Evolutionary conservation across 2,797 vertebrate species (phyloP), one percentile per base, ranked within the genome.

Genomic region (Pangasius sanitwongsei): DNA sequence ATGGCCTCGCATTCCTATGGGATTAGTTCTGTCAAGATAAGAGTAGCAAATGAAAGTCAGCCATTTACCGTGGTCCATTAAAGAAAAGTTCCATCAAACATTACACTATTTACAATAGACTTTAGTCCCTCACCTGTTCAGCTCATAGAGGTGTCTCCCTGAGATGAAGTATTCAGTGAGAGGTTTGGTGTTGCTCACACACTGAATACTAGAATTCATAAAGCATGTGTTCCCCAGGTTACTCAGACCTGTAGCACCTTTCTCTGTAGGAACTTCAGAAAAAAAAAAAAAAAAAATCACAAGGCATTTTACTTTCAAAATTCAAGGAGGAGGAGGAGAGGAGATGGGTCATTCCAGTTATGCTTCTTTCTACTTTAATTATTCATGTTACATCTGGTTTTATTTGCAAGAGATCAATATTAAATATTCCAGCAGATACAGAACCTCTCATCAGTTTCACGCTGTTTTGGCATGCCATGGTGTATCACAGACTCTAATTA

Each of bases 131-230:
- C 92, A 98, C 99, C 99, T 98, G 97, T 99, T 99, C 70, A 99
- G 98, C 93, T 99, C 99, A 80, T 99, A 99, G 81, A 99, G 97
- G 89, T 99, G 98, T 95, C 96, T 97, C 86, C 98, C 98, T 95
- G 98, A 98, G 96, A 98, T 98, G 95, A 99, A 99, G 94, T 99
- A 99, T 83, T 97, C 97, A 0, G 98, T 98, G 70, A 99, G 96
- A 55, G 98, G 98, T 89, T 99, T 98, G 1, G 98, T 99, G 93
- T 99, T 99, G 95, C 99, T 99, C 93, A 99, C 99, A 92, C 99
- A 99, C 93, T 99, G 99, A 94, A 99, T 99, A 89, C 99, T 99
- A 87, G 98, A 99, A 94, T 99, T 99, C 99, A 99, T 99, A 94
- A 99, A 99, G 92, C 99, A 99, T 0, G 99, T 99, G 94, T 99